These are phyloP conservation scores for Oscheius sp. DNA, from an alignment of 2,888 invertebrate species.

Conservation along the genomic window DNA sequence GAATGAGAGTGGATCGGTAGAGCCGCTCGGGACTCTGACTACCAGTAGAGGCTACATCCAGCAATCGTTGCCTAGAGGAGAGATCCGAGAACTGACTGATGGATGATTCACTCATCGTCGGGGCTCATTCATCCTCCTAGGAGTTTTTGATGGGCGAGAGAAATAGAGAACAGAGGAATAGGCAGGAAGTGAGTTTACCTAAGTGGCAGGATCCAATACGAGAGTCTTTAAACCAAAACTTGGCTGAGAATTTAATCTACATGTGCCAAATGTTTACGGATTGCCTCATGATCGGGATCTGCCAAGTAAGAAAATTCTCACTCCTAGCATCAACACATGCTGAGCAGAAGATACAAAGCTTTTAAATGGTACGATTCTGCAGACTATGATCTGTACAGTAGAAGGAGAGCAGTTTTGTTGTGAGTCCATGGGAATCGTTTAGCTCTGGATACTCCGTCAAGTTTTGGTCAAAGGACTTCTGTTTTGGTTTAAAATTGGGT, in stretches of 20 bases:
- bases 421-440: too few relatives aligned
- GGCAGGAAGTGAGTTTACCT: background rate
- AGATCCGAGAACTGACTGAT: slow-evolving; percentile 11
- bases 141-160: background rate
- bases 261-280: background rate
- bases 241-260: background rate
- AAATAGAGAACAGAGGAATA: background rate
- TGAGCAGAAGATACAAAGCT: too few relatives aligned
- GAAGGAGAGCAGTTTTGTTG: too few relatives aligned
- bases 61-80: slow-evolving; percentile 19
- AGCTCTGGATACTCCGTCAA: too few relatives aligned
- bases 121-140: slow-evolving; percentile 5
- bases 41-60: slow-evolving; percentile 13
- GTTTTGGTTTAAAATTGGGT: too few relatives aligned
- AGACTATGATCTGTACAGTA: too few relatives aligned
- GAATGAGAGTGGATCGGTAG: slow-evolving; percentile 14
- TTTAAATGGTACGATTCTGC: too few relatives aligned
- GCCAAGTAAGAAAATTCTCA: too few relatives aligned
- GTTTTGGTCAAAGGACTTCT: too few relatives aligned
- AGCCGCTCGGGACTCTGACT: slow-evolving; percentile 28
- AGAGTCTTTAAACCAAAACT: background rate
- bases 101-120: slow-evolving; percentile 20
- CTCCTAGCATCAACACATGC: too few relatives aligned
- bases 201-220: background rate
- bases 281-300: too few relatives aligned